Conservation (phyloP, 2,113 vertebrate genomes). For the Coryphaenoides rupestris region DNA sequence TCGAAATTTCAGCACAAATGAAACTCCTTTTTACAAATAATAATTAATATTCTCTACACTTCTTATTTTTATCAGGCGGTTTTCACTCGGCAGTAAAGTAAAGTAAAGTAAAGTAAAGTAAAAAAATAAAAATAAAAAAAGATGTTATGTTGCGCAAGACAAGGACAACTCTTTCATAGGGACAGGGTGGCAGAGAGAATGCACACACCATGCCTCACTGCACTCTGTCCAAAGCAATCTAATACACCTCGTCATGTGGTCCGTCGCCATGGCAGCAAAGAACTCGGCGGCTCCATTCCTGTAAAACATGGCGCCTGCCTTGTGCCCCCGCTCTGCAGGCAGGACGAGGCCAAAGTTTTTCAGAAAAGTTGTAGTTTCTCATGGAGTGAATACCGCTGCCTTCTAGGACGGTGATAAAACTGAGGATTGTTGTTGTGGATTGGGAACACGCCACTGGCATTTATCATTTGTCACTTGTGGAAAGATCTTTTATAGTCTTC, state of each 20-base stretch:
- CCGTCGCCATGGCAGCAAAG: slow-evolving; percentile 90
- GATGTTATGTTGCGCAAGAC: slow-evolving; percentile 67
- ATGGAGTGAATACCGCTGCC: slow-evolving; percentile 20
- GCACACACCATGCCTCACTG: slow-evolving; percentile 74
- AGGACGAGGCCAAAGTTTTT: slow-evolving; percentile 46
- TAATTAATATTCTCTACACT: neutral
- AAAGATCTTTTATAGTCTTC: too few relatives aligned
- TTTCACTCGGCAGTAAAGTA: slow-evolving; percentile 14
- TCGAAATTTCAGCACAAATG: too few relatives aligned
- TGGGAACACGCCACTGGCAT: too few relatives aligned
- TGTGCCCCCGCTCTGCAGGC: too few relatives aligned
- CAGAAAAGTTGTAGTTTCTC: slow-evolving; percentile 2
- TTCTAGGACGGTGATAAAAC: too few relatives aligned
- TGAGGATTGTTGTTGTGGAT: too few relatives aligned
- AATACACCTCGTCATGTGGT: slow-evolving; percentile 98
- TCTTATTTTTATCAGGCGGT: slow-evolving; percentile 20
- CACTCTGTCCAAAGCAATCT: slow-evolving; percentile 84
- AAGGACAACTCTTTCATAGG: slow-evolving; percentile 79
- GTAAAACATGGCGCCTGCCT: slow-evolving; percentile 76
- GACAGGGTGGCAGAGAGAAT: slow-evolving; percentile 71
- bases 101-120: slow-evolving; percentile 5
- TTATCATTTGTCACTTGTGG: too few relatives aligned
- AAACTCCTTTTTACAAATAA: too few relatives aligned
- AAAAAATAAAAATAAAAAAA: too few relatives aligned
- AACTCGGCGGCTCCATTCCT: slow-evolving; percentile 83